Evolutionary conservation across 2,113 vertebrate species (phyloP).

Genomic region (Apus apus): DNA sequence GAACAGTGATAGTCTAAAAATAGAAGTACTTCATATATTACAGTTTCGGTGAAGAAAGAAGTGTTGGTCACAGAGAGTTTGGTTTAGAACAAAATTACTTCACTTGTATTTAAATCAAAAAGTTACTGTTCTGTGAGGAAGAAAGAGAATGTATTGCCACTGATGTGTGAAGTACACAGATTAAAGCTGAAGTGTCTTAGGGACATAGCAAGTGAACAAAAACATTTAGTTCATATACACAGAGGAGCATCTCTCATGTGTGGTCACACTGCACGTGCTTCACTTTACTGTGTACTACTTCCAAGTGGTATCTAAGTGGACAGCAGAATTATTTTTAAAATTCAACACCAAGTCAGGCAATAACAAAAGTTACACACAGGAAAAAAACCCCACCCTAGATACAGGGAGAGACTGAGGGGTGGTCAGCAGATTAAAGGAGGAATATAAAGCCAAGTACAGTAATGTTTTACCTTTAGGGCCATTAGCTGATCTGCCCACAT

Average conservation of each 20-base stretch:
- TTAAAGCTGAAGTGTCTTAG: neutral
- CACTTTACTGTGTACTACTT: neutral
- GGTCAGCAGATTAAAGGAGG: neutral
- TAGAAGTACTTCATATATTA: neutral
- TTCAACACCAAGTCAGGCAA: neutral
- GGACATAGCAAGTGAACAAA: neutral
- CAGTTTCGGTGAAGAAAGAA: neutral
- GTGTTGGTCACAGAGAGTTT: neutral
- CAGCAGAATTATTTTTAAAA: neutral
- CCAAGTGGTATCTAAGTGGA: neutral
- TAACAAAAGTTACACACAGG: neutral
- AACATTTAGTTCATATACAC: neutral
- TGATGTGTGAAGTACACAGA: neutral
- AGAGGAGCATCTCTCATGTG: neutral
- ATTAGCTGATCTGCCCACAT: slow-evolving; percentile 86
- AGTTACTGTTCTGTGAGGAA: neutral
- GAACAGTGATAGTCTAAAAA: neutral
- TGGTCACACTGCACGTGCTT: neutral
- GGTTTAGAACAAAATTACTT: neutral
- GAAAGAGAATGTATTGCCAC: neutral
- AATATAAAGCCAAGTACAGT: neutral
- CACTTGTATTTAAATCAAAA: neutral
- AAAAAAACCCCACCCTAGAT: rapidly evolving
- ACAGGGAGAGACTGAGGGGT: rapidly evolving
- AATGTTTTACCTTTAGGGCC: slow-evolving; percentile 79